Evolutionary conservation across 2,113 vertebrate genomes (phyloP).

Genomic region (Silurus asotus): DNA sequence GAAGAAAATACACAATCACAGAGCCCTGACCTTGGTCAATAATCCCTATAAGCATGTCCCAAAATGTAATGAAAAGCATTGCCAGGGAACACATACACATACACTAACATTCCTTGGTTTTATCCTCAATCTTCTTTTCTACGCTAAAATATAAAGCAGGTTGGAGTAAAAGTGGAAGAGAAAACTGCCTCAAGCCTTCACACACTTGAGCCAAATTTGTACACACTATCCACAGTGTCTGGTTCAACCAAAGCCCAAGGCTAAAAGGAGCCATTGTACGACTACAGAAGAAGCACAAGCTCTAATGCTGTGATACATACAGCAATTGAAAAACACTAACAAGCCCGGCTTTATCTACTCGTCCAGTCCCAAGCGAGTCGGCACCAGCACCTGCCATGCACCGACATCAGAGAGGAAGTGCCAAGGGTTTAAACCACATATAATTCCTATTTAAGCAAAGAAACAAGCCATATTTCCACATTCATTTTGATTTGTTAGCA

Average conservation of each 20-base stretch:
- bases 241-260: conserved; percentile 12
- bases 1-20: neutral
- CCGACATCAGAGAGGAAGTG: neutral
- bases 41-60: no score
- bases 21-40: no score
- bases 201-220: conserved; percentile 35
- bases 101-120: neutral
- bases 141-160: neutral
- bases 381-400: conserved; percentile 44
- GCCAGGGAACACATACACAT: no score
- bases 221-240: conserved; percentile 33
- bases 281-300: conserved; percentile 33
- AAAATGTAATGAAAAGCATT: no score
- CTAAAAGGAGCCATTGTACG: conserved; percentile 44
- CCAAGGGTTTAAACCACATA: neutral
- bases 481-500: neutral
- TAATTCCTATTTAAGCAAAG: neutral
- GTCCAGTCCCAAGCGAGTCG: neutral
- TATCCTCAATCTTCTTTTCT: neutral
- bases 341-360: conserved; percentile 43
- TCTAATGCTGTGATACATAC: conserved; percentile 27
- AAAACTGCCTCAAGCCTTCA: conserved; percentile 31
- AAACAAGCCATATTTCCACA: neutral
- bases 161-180: neutral
- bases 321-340: conserved; percentile 24